phyloP scores from a whole-genome alignment of 2,797 vertebrate genomes.

The Loriculus beryllinus region DNA sequence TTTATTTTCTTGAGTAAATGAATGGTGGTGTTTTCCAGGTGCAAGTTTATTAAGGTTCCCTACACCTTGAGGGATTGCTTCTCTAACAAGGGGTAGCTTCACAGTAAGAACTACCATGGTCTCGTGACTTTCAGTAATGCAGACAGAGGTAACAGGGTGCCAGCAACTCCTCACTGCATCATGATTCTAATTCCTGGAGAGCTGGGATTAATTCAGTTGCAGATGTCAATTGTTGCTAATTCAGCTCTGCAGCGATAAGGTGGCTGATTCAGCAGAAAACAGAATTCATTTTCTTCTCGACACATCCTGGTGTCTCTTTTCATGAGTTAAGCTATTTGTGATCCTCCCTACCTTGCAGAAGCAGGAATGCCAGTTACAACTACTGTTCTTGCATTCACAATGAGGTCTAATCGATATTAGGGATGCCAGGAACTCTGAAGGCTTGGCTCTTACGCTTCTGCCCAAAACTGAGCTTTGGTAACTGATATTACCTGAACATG shows the following conservation, averaged over 20 bases:
- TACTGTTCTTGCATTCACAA: not conserved
- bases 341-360: conserved; percentile 18
- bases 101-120: not conserved
- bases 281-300: conserved; percentile 25
- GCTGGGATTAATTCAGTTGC: conserved; percentile 21
- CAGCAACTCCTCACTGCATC: accelerated
- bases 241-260: not conserved
- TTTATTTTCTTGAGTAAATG: not conserved
- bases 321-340: conserved; percentile 28
- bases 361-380: not conserved
- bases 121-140: not conserved
- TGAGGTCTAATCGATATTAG: not conserved
- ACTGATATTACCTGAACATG: not conserved
- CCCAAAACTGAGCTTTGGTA: not conserved
- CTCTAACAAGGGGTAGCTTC: not conserved
- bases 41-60: not conserved
- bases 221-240: conserved; percentile 13
- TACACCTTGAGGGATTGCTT: not conserved
- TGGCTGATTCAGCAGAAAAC: conserved; percentile 31
- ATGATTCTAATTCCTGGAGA: conserved; percentile 37
- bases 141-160: not conserved
- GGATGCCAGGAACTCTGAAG: not conserved
- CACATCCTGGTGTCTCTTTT: not conserved
- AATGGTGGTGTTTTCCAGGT: not conserved
- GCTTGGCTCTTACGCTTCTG: not conserved